Conservation (phyloP, 2,797 vertebrate genomes). For the Picus viridis region DNA sequence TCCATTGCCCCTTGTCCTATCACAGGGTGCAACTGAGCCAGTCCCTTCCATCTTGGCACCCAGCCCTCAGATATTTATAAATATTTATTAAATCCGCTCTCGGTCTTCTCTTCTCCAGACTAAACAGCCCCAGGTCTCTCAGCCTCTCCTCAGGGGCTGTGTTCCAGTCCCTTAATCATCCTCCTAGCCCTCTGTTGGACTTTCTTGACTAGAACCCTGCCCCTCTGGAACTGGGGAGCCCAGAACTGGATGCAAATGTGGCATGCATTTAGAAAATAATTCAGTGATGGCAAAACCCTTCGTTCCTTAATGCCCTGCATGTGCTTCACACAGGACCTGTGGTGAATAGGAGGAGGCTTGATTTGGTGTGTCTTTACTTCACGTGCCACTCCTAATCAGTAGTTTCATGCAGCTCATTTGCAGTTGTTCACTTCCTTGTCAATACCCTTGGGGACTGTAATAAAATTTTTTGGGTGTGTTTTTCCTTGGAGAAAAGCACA, state of each 20-base stretch:
- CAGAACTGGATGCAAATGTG: background rate
- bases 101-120: no score
- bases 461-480: background rate
- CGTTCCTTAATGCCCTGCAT: background rate
- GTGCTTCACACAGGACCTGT: background rate
- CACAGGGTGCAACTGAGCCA: no score
- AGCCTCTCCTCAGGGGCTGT: no score
- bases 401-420: background rate
- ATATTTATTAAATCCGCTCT: no score
- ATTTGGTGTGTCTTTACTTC: background rate
- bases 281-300: background rate
- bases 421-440: background rate
- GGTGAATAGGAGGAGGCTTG: background rate
- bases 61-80: no score
- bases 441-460: background rate
- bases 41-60: no score
- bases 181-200: no score
- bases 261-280: background rate
- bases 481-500: background rate
- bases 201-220: no score
- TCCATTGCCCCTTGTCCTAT: no score
- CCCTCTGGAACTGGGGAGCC: no score
- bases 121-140: no score
- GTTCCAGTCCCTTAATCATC: no score
- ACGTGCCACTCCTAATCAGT: background rate